Evolutionary conservation across 2,888 invertebrate species (phyloP), one percentile per base, ranked within the genome.

Genomic region (Litoditis marina): DNA sequence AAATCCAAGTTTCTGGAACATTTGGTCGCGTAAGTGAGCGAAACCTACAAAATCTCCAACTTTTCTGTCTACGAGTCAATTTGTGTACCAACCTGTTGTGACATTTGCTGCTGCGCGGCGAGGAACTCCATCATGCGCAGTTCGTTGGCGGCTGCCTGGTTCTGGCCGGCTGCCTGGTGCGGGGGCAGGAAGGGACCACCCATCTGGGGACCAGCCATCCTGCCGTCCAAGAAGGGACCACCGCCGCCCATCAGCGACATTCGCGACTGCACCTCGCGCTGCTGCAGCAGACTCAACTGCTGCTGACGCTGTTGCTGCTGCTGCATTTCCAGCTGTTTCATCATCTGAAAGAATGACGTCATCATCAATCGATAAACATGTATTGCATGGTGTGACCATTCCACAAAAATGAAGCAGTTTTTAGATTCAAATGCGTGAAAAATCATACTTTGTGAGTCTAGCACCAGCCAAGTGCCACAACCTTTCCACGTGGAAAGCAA

Each of bases 311-410:
- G 44, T 28, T 60, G 60, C 47, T 60, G 60, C 39, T 28, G 39
- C 34, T 46, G 52, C 52, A 60, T 27, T 28, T 61, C 60, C 49
- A 61, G 11, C 30, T 54, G 44, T 49, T 46, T 61, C 46, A 54
- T 54, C 42, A 57, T 60, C 28, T 49, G 25, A 8, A 47, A 47
- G 19, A 39, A 39, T 11, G 39, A 39, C n/a, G 11, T 39, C n/a
- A 13, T 13, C 11, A 39, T 11, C 39, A n/a, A 39, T 13, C 39
- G 11, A 39, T 39, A 13, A 13, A n/a, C 11, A 19, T 25, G 27
- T 25, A 7, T 50, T 19, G n/a, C 25, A 19, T 50, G 19, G 19
- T 50, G n/a, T n/a, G n/a, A n/a, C n/a, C n/a, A n/a, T n/a, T n/a
- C n/a, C n/a, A n/a, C n/a, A n/a, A n/a, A n/a, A n/a, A n/a, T n/a